These are phyloP conservation scores for Oceanites oceanicus DNA, from an alignment of 2,113 vertebrate species.

Conservation along the genomic window DNA sequence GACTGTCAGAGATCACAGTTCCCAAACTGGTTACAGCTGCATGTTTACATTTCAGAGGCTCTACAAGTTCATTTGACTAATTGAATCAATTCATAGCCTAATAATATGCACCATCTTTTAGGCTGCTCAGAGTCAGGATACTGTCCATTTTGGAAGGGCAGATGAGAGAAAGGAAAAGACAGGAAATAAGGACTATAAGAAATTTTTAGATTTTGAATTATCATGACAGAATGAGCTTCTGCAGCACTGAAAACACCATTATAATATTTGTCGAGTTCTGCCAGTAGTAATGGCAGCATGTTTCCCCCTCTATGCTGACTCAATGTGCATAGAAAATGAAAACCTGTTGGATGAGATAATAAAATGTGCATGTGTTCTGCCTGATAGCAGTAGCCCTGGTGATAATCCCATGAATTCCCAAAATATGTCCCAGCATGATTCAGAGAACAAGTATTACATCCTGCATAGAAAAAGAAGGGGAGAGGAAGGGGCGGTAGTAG, in stretches of 20 bases:
- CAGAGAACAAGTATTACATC: slow-evolving; percentile 16
- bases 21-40: not conserved
- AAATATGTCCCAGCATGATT: slow-evolving; percentile 49
- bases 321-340: slow-evolving; percentile 53
- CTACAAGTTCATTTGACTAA: not conserved
- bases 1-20: not conserved
- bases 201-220: not conserved
- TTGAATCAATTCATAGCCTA: not conserved
- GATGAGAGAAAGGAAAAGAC: not conserved
- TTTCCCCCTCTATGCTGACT: slow-evolving; percentile 15
- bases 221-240: not conserved
- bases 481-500: not conserved
- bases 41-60: not conserved
- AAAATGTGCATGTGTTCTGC: slow-evolving; percentile 61
- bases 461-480: not conserved
- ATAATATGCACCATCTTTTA: not conserved
- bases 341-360: slow-evolving; percentile 65
- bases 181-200: not conserved
- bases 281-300: slow-evolving; percentile 17
- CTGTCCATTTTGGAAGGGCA: not conserved
- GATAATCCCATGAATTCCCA: slow-evolving; percentile 67
- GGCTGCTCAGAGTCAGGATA: not conserved
- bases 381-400: slow-evolving; percentile 63
- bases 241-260: not conserved
- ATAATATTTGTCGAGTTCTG: slow-evolving; percentile 26